Percentiles rank a stretch among this genome's conserved stretches.
Conservation (phyloP, 1,140 invertebrate species). For the Calosoma granatense region DNA sequence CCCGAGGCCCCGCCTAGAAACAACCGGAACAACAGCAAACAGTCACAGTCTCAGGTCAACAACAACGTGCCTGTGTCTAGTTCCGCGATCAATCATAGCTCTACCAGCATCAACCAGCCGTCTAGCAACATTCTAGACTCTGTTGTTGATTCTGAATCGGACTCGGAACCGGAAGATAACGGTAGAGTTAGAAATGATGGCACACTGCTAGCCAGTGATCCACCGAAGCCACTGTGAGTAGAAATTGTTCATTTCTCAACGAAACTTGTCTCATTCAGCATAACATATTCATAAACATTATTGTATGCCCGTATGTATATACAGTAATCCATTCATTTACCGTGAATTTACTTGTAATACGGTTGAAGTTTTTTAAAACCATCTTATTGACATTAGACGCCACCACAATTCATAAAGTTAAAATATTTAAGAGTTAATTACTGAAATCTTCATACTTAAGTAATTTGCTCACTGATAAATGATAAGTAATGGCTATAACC, state of each 20-base stretch:
- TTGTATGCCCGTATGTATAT: too few relatives aligned
- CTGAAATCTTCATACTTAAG: too few relatives aligned
- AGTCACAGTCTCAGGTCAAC: conserved; percentile 28
- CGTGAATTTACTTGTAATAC: too few relatives aligned
- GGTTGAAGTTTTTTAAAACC: too few relatives aligned
- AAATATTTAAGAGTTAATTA: too few relatives aligned
- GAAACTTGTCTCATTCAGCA: conserved; percentile 12
- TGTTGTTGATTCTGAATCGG: conserved; percentile 53
- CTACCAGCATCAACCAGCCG: conserved; percentile 20
- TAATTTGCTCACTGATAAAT: too few relatives aligned
- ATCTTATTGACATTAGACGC: too few relatives aligned
- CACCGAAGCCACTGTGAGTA: conserved; percentile 90
- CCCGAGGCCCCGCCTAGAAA: conserved; percentile 46
- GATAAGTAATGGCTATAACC: too few relatives aligned
- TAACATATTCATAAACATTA: too few relatives aligned
- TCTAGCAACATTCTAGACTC: conserved; percentile 39
- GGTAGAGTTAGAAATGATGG: conserved; percentile 74
- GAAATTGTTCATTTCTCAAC: conserved; percentile 1
- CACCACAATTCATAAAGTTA: too few relatives aligned
- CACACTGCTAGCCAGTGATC: conserved; percentile 89
- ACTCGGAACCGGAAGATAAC: conserved; percentile 55
- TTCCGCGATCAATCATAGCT: conserved; percentile 21
- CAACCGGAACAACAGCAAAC: conserved; percentile 35
- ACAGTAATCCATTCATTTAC: too few relatives aligned
- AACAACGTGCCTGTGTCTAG: conserved; percentile 25